Base-by-base conservation (phyloP, 2,797 vertebrate species). In the Dendrocincla tyrannina region DNA sequence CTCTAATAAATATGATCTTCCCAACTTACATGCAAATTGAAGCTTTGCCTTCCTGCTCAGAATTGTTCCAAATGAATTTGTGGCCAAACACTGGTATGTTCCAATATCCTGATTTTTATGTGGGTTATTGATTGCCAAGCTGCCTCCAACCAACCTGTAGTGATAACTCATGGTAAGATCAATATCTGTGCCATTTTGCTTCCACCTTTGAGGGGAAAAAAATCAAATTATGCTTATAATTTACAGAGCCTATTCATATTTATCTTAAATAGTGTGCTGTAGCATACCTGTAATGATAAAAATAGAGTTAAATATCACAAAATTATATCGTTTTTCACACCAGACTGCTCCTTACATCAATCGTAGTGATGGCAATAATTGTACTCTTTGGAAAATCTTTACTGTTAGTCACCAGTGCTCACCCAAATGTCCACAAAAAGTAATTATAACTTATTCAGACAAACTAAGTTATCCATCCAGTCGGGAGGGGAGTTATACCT, bases 11-110 rank as follows among this genome's bases (percentile, higher is more conserved):
- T 39, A 46, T 5, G 28, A 62, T 78, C 53, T 91, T 70, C 72
- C 68, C 85, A 94, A 98, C 98, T 98, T 96, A 98, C 98, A 98
- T 96, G 98, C 98, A 95, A 98, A 98, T 59, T 96, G 97, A 66
- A 98, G 98, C 89, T 97, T 97, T 52, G 97, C 98, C 58, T 95
- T 97, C 91, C 84, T 97, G 91, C 98, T 98, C 79, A 98, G 81
- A 93, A 95, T 96, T 16, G 97, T 98, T 90, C 98, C 98, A 94
- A 98, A 97, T 49, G 94, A 89, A 95, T 98, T 98, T 94, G 97
- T 98, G 94, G 97, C 98, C 95, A 98, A 96, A 87, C 98, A 98
- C 92, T 98, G 98, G 95, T 98, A 98, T 17, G 83, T 97, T 90
- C 98, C 98, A 86, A 84, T 94, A 94, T 98, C 98, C 86, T 95